These are phyloP conservation scores for Papilio demoleus DNA, from an alignment of 2,888 invertebrate genomes.

Conservation along the genomic window DNA sequence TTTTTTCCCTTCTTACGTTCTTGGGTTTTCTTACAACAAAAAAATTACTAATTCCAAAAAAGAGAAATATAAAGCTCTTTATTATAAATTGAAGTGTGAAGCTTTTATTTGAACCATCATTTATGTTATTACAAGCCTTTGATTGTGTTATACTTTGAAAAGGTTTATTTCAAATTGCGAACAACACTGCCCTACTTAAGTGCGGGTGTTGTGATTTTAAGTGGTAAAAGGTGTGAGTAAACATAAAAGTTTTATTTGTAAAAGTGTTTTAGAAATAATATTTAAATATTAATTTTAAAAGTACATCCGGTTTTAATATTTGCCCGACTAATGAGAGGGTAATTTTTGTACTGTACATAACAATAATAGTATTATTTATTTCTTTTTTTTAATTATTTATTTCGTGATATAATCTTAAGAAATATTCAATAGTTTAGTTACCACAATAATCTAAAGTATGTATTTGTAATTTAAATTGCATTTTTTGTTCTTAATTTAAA, in stretches of 20 bases:
- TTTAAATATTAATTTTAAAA: neutral
- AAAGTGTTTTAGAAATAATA: neutral
- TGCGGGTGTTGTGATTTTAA: neutral
- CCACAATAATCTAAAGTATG: too few relatives aligned
- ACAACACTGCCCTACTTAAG: neutral
- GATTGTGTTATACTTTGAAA: neutral
- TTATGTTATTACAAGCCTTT: neutral
- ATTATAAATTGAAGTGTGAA: neutral
- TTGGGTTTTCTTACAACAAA: neutral
- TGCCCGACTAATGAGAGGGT: neutral
- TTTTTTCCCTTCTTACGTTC: too few relatives aligned
- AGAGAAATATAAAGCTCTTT: neutral
- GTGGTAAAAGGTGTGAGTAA: constrained; percentile 7
- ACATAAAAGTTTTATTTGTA: neutral
- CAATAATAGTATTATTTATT: too few relatives aligned
- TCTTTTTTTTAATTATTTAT: too few relatives aligned
- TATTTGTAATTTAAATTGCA: too few relatives aligned
- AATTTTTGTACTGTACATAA: too few relatives aligned
- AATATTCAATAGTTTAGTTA: too few relatives aligned
- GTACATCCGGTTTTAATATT: neutral
- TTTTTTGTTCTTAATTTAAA: too few relatives aligned
- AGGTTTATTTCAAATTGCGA: neutral
- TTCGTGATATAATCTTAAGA: too few relatives aligned
- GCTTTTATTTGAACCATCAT: neutral
- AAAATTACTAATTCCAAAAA: neutral